Base-by-base conservation (phyloP, 2,797 vertebrate species). In the Amniataba percoides region DNA sequence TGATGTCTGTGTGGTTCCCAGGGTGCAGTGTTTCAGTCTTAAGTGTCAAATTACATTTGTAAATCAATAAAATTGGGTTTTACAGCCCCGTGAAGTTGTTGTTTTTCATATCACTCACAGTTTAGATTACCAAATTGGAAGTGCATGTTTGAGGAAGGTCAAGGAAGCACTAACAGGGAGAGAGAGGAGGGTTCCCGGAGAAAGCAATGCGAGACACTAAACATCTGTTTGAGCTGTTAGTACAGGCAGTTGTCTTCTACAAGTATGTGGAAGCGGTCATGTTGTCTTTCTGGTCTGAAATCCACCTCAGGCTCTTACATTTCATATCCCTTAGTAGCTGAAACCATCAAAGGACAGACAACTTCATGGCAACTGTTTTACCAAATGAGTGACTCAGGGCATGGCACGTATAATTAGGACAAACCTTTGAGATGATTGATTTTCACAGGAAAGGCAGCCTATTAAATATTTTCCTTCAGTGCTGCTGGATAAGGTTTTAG, bases 221-320 rank as follows among this genome's bases (percentile, higher is more conserved):
- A 87, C 82, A 89, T 89, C 81, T 88, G 89, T 86, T 86, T 68
- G 81, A 78, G 75, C 71, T 86, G 78, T 87, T 76, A 78, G 75
- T 25, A 51, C 56, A 78, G 65, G 6, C 58, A 65, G 61, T 78
- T 77, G 65, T 83, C 61, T 68, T 71, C 27, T 78, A 72, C 39
- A 71, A 68, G 14, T 69, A 49, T 56, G 27, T 71, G 40, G 52
- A 84, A 81, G 43, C 40, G 64, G 56, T 65, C 67, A 16, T 10
- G 51, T 73, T 61, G 45, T 67, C 39, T 52, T 58, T 34, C n/a
- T 58, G 16, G 7, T 1, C 15, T 40, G 48, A 71, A 51, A 66
- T 63, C 25, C 48, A 14, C 59, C 9, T 52, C 16, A 15, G 16
- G 31, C 58, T 1, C 34, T 52, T 58, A 8, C 36, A 55, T 79